Conservation (phyloP, 2,113 vertebrate genomes). For the Neolamprologus ventralis region DNA sequence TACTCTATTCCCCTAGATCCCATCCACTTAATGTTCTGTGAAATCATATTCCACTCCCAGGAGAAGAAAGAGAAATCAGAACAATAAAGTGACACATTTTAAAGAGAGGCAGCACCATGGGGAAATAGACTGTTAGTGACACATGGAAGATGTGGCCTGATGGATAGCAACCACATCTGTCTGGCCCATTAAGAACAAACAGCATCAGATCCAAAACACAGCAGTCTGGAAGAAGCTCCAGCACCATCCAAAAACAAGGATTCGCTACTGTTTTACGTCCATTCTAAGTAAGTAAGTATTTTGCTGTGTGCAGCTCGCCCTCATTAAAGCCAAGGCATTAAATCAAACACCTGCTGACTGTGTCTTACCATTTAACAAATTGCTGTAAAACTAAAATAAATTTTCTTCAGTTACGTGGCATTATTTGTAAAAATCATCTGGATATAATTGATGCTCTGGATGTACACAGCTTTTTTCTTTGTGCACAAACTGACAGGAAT, state of each 20-base stretch:
- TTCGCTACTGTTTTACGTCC: neutral
- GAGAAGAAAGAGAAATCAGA: conserved; percentile 47
- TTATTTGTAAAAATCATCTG: neutral
- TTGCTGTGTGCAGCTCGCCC: neutral
- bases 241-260: neutral
- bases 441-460: neutral
- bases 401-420: neutral
- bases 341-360: neutral
- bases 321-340: neutral
- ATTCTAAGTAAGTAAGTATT: neutral
- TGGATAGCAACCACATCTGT: conserved; percentile 45
- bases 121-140: conserved; percentile 29
- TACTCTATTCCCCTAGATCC: conserved; percentile 51
- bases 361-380: neutral
- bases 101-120: conserved; percentile 38
- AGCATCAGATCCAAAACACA: neutral
- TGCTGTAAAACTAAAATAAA: neutral
- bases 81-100: conserved; percentile 60
- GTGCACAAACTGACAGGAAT: neutral
- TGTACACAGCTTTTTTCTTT: neutral
- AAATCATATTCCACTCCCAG: conserved; percentile 61
- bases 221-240: neutral
- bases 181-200: conserved; percentile 24
- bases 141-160: conserved; percentile 35
- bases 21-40: conserved; percentile 67